These are phyloP conservation scores for Laterallus jamaicensis DNA, from an alignment of 2,113 vertebrate genomes.

Conservation along the genomic window DNA sequence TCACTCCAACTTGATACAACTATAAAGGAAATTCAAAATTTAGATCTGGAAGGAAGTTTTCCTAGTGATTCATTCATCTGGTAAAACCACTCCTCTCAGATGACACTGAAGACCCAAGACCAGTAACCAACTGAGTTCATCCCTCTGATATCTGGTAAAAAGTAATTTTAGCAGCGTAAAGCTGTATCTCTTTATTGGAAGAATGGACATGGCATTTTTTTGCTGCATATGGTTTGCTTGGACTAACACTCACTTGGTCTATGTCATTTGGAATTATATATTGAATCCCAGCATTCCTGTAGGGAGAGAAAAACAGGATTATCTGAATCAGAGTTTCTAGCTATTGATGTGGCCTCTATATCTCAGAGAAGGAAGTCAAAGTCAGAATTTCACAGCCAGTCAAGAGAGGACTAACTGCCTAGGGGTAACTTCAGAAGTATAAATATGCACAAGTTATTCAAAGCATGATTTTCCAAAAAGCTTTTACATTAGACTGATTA, in stretches of 20 bases:
- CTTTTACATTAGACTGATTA: background rate
- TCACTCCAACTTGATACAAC: background rate
- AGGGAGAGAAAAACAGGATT: background rate
- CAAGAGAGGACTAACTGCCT: background rate
- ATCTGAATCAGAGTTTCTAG: background rate
- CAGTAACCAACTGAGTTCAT: background rate
- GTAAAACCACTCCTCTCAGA: background rate
- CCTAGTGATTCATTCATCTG: background rate
- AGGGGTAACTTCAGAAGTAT: background rate
- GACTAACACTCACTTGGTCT: background rate
- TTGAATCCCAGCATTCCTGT: background rate
- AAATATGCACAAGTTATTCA: conserved; percentile 20
- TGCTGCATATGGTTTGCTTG: background rate
- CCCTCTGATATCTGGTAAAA: background rate
- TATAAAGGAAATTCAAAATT: background rate
- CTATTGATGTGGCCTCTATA: background rate
- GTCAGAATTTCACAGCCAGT: conserved; percentile 12
- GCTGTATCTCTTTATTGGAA: background rate
- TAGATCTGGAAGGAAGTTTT: background rate
- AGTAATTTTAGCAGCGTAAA: background rate
- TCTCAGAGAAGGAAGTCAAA: background rate
- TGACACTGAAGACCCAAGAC: background rate
- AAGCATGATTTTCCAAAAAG: conserved; percentile 19
- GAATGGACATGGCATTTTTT: background rate
- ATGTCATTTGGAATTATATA: background rate